phyloP scores from a whole-genome alignment of 2,797 vertebrate species.

The Etheostoma nigrum region DNA sequence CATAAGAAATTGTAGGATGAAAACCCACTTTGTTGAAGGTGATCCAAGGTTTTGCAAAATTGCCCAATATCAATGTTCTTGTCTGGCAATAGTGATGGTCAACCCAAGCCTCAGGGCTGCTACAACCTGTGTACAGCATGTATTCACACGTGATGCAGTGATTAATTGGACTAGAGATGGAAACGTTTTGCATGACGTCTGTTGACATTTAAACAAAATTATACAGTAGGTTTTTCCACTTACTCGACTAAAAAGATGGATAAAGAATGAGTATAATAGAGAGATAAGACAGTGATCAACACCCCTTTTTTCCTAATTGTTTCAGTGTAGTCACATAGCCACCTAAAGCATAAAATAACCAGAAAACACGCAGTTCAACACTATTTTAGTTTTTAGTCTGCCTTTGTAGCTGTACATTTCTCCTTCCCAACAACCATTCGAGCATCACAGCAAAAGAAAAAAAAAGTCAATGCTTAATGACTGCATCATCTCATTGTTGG shows the following conservation, averaged over 20 bases:
- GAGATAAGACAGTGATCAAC: background rate
- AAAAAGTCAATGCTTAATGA: background rate
- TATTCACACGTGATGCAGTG: too few species aligned
- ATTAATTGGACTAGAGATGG: too few species aligned
- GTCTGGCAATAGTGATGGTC: background rate
- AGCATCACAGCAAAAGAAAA: background rate
- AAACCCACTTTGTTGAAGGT: background rate
- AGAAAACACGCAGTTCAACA: background rate
- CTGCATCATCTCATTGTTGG: background rate
- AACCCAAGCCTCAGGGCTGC: background rate
- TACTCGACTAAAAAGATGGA: too few species aligned
- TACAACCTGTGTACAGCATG: background rate
- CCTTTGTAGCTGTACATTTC: background rate
- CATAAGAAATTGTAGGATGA: too few species aligned
- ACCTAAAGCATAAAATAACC: background rate
- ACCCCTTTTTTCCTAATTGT: background rate
- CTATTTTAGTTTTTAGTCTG: background rate
- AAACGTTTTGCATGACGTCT: too few species aligned
- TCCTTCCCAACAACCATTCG: background rate
- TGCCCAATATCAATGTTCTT: background rate
- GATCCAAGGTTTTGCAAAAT: background rate
- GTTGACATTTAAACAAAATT: too few species aligned
- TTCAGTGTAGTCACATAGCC: background rate
- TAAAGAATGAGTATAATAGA: background rate
- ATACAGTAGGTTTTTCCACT: too few species aligned